Evolutionary conservation across 2,888 invertebrate genomes (phyloP).

Genomic region (Pteria penguin): DNA sequence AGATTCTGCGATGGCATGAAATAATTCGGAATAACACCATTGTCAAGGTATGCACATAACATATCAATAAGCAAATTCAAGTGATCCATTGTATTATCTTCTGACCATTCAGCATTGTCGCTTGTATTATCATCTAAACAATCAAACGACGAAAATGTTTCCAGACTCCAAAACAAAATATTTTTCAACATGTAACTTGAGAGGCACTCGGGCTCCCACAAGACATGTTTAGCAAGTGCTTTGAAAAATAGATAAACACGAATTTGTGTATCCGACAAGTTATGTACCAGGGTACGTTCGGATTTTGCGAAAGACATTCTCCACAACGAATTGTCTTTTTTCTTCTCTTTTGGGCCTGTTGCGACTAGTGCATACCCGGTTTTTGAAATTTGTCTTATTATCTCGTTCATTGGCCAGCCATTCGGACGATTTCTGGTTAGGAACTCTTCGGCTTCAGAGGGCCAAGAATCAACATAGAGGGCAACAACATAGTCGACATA

Average conservation of each 20-base stretch:
- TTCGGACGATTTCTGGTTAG: neutral
- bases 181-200: conserved; percentile 22
- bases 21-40: neutral
- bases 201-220: conserved; percentile 2
- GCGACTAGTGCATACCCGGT: conserved; percentile 13
- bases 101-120: neutral
- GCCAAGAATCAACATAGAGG: neutral
- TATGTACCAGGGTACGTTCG: neutral
- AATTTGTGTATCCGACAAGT: conserved; percentile 1
- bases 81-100: conserved; percentile 5
- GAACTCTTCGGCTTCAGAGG: neutral
- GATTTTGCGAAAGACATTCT: conserved; percentile 11
- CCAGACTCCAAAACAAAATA: conserved; percentile 15
- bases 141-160: neutral
- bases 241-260: conserved; percentile 16
- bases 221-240: neutral
- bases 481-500: conserved; percentile 1
- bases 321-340: conserved; percentile 1
- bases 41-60: neutral
- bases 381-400: conserved; percentile 1
- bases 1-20: conserved; percentile 11
- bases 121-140: conserved; percentile 7
- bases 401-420: neutral
- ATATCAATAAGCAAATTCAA: neutral
- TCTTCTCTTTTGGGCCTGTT: neutral